These are phyloP conservation scores for Cabera pusaria DNA, from an alignment of 2,888 invertebrate species.

Conservation along the genomic window DNA sequence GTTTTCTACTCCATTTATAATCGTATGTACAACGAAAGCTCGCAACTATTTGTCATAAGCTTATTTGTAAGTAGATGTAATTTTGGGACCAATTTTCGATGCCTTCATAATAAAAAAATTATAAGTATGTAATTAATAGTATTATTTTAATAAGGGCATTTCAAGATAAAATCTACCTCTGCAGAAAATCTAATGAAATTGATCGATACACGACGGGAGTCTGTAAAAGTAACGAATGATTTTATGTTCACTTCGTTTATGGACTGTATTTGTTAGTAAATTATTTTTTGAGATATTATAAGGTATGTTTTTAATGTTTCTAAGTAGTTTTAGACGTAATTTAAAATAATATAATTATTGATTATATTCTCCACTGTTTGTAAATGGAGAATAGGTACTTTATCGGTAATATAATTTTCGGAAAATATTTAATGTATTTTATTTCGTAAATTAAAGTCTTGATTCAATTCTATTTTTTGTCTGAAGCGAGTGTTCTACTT, in stretches of 20 bases:
- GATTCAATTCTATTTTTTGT: neutral
- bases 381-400: constrained; percentile 63
- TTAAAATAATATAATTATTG: constrained; percentile 74
- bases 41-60: constrained; percentile 6
- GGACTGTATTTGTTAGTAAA: constrained; percentile 75
- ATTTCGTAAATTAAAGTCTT: constrained; percentile 32
- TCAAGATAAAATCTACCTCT: constrained; percentile 14
- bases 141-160: constrained; percentile 14
- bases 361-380: constrained; percentile 66
- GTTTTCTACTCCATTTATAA: constrained; percentile 2
- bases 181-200: constrained; percentile 6
- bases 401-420: constrained; percentile 72
- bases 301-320: constrained; percentile 78
- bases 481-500: too few species aligned
- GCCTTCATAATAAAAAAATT: too few species aligned
- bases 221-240: constrained; percentile 18
- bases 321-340: constrained; percentile 79
- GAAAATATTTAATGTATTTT: constrained; percentile 44
- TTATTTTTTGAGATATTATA: constrained; percentile 82
- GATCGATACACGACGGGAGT: constrained; percentile 15
- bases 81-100: constrained; percentile 18
- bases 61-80: constrained; percentile 16
- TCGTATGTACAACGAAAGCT: too few species aligned
- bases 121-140: constrained; percentile 6
- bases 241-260: constrained; percentile 24